A percentile compares a stretch with the other conserved stretches of the same genome.
phyloP scores from a whole-genome alignment of 2,888 invertebrate genomes.

The Drosophila nigricruria region DNA sequence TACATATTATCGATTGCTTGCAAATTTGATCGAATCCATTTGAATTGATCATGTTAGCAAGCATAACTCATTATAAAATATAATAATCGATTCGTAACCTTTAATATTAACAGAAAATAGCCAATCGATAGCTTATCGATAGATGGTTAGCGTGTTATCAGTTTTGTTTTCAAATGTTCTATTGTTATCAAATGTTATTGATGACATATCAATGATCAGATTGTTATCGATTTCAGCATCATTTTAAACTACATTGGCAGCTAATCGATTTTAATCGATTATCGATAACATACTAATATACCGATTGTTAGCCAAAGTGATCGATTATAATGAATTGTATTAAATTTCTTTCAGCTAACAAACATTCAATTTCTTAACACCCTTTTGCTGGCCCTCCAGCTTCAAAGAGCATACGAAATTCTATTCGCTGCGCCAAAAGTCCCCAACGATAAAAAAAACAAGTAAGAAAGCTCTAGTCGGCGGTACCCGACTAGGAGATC shows the following conservation, averaged over 20 bases:
- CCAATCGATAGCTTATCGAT: background rate
- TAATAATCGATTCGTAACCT: background rate
- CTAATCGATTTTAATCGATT: too few species aligned
- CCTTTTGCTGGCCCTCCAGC: background rate
- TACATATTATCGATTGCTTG: background rate
- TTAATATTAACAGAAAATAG: background rate
- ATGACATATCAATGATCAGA: background rate
- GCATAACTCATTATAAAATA: background rate
- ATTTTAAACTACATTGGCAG: background rate
- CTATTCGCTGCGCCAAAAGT: background rate
- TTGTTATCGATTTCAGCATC: background rate
- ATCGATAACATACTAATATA: background rate
- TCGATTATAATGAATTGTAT: background rate
- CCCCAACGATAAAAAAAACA: background rate
- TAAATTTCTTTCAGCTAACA: background rate
- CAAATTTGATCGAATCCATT: background rate
- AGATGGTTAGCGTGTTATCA: background rate
- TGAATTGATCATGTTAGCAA: background rate
- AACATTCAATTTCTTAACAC: background rate
- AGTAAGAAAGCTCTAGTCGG: too few species aligned
- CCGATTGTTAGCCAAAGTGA: background rate
- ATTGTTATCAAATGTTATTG: background rate
- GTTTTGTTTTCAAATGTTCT: background rate
- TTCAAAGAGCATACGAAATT: constrained; percentile 3
- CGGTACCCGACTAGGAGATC: too few species aligned